These are phyloP conservation scores for Dysdera silvatica DNA, from an alignment of 1,140 invertebrate genomes.

Conservation along the genomic window DNA sequence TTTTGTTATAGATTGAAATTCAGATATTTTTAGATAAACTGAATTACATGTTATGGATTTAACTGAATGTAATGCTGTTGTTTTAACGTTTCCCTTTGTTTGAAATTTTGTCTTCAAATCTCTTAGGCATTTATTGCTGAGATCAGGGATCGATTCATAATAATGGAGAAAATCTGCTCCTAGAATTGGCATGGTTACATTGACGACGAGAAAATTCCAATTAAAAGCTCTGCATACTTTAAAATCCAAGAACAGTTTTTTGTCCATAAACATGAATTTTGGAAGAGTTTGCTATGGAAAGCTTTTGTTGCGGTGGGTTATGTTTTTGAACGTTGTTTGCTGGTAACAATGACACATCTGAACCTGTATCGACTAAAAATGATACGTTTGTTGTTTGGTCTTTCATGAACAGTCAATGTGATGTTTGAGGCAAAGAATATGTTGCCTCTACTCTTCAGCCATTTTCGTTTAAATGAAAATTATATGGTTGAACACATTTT, in stretches of 20 bases:
- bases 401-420: too few relatives aligned
- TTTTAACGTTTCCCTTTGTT: not conserved
- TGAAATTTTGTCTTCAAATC: slow-evolving; percentile 4
- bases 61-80: not conserved
- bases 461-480: too few relatives aligned
- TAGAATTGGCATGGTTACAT: slow-evolving; percentile 4
- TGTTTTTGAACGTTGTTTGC: not conserved
- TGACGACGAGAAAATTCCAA: slow-evolving; percentile 8
- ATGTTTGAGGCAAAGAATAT: too few relatives aligned
- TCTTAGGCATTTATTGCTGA: not conserved
- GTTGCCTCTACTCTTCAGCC: too few relatives aligned
- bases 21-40: slow-evolving; percentile 15
- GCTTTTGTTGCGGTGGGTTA: not conserved
- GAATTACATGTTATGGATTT: not conserved
- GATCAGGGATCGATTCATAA: slow-evolving; percentile 15
- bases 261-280: slow-evolving; percentile 14
- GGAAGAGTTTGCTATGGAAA: slow-evolving; percentile 11
- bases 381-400: too few relatives aligned
- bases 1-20: too few relatives aligned
- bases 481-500: too few relatives aligned
- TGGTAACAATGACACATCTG: too few relatives aligned
- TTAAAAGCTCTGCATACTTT: slow-evolving; percentile 1
- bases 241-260: slow-evolving; percentile 5
- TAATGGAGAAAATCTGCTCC: slow-evolving; percentile 27
- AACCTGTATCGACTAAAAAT: too few relatives aligned